phyloP scores from a whole-genome alignment of 2,797 vertebrate genomes.

The Otolemur crassicaudatus region DNA sequence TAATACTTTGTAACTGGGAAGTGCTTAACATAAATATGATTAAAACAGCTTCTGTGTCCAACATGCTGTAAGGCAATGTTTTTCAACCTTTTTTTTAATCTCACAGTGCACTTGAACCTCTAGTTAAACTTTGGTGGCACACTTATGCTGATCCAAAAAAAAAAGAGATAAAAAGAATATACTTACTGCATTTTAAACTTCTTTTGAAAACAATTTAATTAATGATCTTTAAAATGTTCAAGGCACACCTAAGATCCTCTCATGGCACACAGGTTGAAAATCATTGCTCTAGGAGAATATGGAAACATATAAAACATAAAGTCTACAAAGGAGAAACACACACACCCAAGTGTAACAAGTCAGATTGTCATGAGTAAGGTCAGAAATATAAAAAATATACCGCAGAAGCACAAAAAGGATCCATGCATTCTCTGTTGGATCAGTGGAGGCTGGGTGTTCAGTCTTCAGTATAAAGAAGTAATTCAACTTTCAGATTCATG shows the following conservation, averaged over 20 bases:
- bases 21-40: background rate
- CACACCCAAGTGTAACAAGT: background rate
- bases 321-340: background rate
- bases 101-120: too few species aligned
- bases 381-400: conserved; percentile 50
- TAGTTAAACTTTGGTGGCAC: too few species aligned
- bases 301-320: background rate
- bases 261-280: too few species aligned
- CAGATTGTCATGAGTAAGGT: background rate
- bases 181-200: too few species aligned
- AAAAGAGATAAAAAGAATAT: too few species aligned
- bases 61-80: background rate
- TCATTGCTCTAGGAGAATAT: background rate
- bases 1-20: conserved; percentile 35
- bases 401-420: conserved; percentile 29
- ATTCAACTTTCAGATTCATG: conserved; percentile 40
- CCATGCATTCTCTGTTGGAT: background rate
- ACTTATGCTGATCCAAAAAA: too few species aligned
- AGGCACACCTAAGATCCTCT: too few species aligned
- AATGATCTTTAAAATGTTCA: too few species aligned
- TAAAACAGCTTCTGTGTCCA: conserved; percentile 3
- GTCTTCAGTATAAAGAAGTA: conserved; percentile 36
- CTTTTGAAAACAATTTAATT: too few species aligned
- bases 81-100: too few species aligned
- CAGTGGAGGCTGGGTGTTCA: background rate